Evolutionary conservation across 2,888 invertebrate genomes (phyloP).

Genomic region (Himalopsyche anomala): DNA sequence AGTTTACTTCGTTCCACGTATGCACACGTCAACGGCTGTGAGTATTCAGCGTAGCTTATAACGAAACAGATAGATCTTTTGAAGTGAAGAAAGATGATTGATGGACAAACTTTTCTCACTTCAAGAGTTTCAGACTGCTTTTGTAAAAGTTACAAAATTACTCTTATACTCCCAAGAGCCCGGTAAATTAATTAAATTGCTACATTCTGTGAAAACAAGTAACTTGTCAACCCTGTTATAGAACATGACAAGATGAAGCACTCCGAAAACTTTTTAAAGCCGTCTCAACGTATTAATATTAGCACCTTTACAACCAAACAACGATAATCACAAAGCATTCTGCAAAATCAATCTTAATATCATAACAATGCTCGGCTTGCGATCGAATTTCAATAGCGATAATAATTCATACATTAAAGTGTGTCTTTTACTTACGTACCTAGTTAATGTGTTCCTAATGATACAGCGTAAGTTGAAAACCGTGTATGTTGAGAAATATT

Average conservation of each 20-base stretch:
- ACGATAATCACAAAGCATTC: no score
- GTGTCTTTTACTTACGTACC: no score
- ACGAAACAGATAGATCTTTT: slow-evolving; percentile 14
- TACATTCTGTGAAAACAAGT: slow-evolving; percentile 11
- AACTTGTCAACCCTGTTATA: not conserved
- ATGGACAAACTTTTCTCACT: slow-evolving; percentile 2
- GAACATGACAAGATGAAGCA: not conserved
- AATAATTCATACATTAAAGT: no score
- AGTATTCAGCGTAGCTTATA: not conserved
- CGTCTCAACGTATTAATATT: not conserved
- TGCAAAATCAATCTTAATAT: no score
- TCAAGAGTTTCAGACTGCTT: slow-evolving; percentile 8
- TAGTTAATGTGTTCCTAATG: no score
- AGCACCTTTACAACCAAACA: not conserved
- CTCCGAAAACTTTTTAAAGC: not conserved
- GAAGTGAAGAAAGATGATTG: slow-evolving; percentile 31
- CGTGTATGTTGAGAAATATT: no score
- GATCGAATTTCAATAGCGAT: no score
- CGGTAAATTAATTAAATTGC: slow-evolving; percentile 30
- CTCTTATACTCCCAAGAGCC: not conserved
- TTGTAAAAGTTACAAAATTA: slow-evolving; percentile 30
- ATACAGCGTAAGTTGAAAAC: no score
- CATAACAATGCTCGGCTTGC: no score
- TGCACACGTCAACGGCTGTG: not conserved
- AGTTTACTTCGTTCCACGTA: not conserved